Evolutionary conservation across 2,888 invertebrate species (phyloP), one percentile per base, ranked within the genome.

Genomic region (Himalopsyche tibetana): DNA sequence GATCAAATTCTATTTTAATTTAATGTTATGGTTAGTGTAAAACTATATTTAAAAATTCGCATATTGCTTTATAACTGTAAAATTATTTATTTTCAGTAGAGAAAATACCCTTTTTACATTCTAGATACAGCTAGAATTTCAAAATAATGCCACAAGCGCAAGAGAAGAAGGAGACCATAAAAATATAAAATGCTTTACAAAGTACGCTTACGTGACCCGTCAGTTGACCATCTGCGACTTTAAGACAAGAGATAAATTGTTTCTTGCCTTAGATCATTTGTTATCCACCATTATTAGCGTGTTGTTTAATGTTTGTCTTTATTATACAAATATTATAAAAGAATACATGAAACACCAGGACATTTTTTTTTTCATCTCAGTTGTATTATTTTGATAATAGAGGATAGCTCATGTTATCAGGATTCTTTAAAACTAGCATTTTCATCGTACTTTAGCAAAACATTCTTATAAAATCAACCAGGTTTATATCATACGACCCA

Each of bases 151-250:
- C 42, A 45, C 51, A 80, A n/a, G 40, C 36, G 42, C 74, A 17
- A n/a, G 69, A 69, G 19, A 51, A 38, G 80, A 69, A 28, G 19
- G 80, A 81, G 80, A 85, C 80, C 83, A 74, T 86, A 86, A 85
- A 88, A 88, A 86, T 88, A 88, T 87, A 88, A 87, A 88, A 88
- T 88, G 88, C 87, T 87, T 88, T 87, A 88, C 88, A 88, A 88
- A 88, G 88, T 87, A 87, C 86, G 83, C 85, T 84, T 87, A 88
- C 88, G 88, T 88, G 88, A 88, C 87, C 87, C 87, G 85, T 87
- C 88, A 87, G 85, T 87, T 88, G 88, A 86, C 88, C 88, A 88
- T 87, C 88, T 88, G 88, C 88, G 88, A 87, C 88, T 88, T 83
- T 80, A 82, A 85, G 83, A 85, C 85, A 80, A 82, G 87, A 87